Evolutionary conservation across 2,888 invertebrate species (phyloP).

Genomic region (Thera obeliscata): DNA sequence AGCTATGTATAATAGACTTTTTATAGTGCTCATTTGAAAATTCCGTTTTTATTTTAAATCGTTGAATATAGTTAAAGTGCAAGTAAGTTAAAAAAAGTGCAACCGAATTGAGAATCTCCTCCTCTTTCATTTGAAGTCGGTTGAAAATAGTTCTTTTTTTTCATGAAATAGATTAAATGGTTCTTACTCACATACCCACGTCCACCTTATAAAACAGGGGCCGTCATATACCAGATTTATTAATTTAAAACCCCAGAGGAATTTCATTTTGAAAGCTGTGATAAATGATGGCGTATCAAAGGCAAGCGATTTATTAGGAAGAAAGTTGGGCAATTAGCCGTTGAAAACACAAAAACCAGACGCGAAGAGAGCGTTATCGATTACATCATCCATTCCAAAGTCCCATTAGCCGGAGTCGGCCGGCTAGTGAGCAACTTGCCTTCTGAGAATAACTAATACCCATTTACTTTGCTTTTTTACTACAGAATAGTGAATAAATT

Average conservation of each 20-base stretch:
- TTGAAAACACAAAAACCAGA: constrained; percentile 70
- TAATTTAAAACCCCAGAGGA: constrained; percentile 45
- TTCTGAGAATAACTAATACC: constrained; percentile 22
- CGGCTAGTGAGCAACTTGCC: constrained; percentile 32
- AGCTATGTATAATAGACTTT: too few species aligned
- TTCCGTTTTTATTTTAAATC: too few species aligned
- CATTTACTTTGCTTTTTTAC: constrained; percentile 31
- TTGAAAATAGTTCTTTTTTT: too few species aligned
- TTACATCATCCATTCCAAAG: constrained; percentile 65
- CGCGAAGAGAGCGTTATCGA: constrained; percentile 61
- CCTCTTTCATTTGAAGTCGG: too few species aligned
- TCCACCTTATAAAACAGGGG: constrained; percentile 38
- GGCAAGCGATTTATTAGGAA: constrained; percentile 63
- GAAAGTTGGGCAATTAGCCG: constrained; percentile 69
- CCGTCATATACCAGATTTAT: constrained; percentile 41
- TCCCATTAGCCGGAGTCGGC: constrained; percentile 62
- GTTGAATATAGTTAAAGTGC: too few species aligned
- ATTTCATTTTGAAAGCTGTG: constrained; percentile 48
- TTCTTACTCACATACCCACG: neutral
- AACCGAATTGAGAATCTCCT: too few species aligned
- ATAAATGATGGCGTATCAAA: constrained; percentile 65
- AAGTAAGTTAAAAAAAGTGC: too few species aligned
- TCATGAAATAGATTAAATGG: neutral
- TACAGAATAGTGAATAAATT: constrained; percentile 17
- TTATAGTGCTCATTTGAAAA: too few species aligned